A percentile compares a stretch with the other conserved stretches of the same genome.
phyloP scores from a whole-genome alignment of 1,140 invertebrate genomes.

The Ruditapes philippinarum region DNA sequence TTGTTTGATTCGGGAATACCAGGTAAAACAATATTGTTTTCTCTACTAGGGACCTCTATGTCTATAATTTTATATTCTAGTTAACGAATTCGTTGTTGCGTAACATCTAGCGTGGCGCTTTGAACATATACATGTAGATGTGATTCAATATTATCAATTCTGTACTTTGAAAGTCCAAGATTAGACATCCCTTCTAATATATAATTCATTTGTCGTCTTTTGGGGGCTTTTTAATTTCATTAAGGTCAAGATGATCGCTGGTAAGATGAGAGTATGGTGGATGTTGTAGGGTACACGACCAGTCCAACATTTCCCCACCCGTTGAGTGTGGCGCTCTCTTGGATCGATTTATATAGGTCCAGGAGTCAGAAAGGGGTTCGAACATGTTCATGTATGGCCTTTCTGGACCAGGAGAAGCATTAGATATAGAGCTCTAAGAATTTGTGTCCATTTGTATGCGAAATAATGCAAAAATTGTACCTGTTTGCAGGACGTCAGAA shows the following conservation, averaged over 20 bases:
- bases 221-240: background rate
- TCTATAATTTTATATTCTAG: background rate
- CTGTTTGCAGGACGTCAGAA: background rate
- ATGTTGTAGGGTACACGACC: background rate
- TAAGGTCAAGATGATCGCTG: background rate
- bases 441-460: background rate
- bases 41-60: background rate
- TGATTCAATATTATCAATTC: background rate
- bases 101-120: background rate
- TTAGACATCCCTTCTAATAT: background rate
- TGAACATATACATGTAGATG: background rate
- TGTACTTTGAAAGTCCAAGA: background rate
- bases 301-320: constrained; percentile 10
- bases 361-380: background rate
- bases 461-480: background rate
- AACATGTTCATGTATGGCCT: background rate
- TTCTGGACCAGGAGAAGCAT: background rate
- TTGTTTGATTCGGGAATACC: background rate
- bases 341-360: background rate
- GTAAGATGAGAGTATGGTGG: background rate
- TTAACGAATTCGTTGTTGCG: background rate
- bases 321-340: background rate
- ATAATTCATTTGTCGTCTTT: background rate
- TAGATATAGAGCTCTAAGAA: background rate
- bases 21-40: background rate